These are phyloP conservation scores for Cryptophagus acutangulus DNA, from an alignment of 2,888 invertebrate species.

Conservation along the genomic window DNA sequence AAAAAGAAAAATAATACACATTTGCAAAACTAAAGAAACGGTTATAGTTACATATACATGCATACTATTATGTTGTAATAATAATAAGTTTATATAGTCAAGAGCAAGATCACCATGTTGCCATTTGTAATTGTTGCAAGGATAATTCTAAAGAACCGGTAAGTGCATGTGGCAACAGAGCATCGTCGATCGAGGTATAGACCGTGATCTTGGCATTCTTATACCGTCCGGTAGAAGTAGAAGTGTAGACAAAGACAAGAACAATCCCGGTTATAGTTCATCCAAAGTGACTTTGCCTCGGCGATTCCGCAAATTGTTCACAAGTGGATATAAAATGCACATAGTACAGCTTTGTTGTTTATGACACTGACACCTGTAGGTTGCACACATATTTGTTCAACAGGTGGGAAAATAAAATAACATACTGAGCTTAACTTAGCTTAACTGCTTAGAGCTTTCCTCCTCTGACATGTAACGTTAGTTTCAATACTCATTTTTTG, in stretches of 20 bases:
- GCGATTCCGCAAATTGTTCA: slow-evolving; percentile 15
- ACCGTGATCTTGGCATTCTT: slow-evolving; percentile 46
- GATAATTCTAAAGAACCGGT: slow-evolving; percentile 6
- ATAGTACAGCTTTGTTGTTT: slow-evolving; percentile 8
- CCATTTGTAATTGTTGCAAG: background rate
- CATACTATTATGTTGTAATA: slow-evolving; percentile 38
- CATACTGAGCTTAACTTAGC: too few relatives aligned
- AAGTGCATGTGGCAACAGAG: slow-evolving; percentile 32
- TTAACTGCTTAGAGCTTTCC: too few relatives aligned
- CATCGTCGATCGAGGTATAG: slow-evolving; percentile 13
- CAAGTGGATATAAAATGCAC: too few relatives aligned
- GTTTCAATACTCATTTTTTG: too few relatives aligned
- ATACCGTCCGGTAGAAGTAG: too few relatives aligned
- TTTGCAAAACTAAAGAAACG: slow-evolving; percentile 22
- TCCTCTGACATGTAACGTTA: too few relatives aligned
- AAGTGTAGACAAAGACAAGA: slow-evolving; percentile 20
- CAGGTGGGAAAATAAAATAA: slow-evolving; percentile 18
- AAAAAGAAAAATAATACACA: slow-evolving; percentile 1
- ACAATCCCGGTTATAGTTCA: slow-evolving; percentile 25
- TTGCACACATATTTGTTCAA: slow-evolving; percentile 15
- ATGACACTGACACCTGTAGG: slow-evolving; percentile 20
- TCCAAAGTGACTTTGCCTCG: slow-evolving; percentile 17
- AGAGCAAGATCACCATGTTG: slow-evolving; percentile 20
- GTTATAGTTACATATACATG: slow-evolving; percentile 29
- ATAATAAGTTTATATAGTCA: slow-evolving; percentile 16